Evolutionary conservation across 2,113 vertebrate species (phyloP).

Genomic region (Gasterosteus aculeatus): DNA sequence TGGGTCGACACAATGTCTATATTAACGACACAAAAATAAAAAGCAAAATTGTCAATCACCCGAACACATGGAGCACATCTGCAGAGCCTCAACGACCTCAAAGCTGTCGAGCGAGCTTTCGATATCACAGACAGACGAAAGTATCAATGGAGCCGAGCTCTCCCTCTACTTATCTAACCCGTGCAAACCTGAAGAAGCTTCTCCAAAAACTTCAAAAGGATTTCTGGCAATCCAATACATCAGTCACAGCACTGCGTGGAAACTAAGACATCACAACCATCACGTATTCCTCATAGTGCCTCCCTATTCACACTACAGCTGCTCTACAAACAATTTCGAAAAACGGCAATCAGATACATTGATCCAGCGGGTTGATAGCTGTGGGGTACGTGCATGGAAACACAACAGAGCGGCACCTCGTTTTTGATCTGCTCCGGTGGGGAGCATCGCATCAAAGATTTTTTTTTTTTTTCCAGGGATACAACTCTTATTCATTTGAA

Average conservation of each 20-base stretch:
- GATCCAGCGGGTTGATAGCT: conserved; percentile 3
- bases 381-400: too few relatives aligned
- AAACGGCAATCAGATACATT: conserved; percentile 8
- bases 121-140: not conserved
- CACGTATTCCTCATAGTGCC: not conserved
- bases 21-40: not conserved
- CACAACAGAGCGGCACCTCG: too few relatives aligned
- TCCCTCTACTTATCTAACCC: not conserved
- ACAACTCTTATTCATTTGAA: not conserved
- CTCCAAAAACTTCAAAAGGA: conserved; percentile 24
- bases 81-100: not conserved
- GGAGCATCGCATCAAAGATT: too few relatives aligned
- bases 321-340: not conserved
- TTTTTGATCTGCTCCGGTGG: not conserved
- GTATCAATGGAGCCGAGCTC: not conserved
- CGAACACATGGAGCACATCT: not conserved
- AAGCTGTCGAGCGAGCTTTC: not conserved
- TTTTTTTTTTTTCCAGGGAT: not conserved
- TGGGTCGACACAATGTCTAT: not conserved
- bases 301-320: not conserved
- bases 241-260: not conserved
- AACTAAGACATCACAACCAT: not conserved
- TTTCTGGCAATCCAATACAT: not conserved
- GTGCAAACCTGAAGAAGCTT: conserved; percentile 1
- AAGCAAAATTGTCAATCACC: not conserved